These are phyloP conservation scores for Onychorhynchus coronatus DNA, from an alignment of 2,113 vertebrate species.

Conservation along the genomic window DNA sequence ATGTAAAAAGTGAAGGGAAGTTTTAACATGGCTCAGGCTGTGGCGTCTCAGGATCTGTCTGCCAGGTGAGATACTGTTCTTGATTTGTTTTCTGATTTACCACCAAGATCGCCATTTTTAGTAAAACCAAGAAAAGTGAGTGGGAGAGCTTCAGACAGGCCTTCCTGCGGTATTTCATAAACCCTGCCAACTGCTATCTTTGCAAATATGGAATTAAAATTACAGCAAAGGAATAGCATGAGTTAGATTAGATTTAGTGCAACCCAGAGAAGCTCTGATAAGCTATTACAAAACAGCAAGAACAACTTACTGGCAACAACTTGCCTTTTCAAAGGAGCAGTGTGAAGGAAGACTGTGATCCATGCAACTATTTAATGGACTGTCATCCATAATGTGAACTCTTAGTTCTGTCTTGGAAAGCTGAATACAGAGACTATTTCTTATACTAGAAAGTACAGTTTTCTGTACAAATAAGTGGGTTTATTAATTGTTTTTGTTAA, in stretches of 20 bases:
- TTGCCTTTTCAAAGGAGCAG: not conserved
- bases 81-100: not conserved
- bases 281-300: not conserved
- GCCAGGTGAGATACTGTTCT: not conserved
- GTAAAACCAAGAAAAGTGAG: not conserved
- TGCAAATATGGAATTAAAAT: not conserved
- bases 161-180: not conserved
- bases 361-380: not conserved
- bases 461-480: not conserved
- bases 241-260: not conserved
- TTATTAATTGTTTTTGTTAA: not conserved
- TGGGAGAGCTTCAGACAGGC: not conserved
- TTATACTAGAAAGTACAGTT: not conserved
- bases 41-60: not conserved
- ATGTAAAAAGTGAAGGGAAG: not conserved
- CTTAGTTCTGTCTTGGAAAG: not conserved
- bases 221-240: not conserved
- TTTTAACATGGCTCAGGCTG: not conserved
- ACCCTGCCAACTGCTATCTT: not conserved
- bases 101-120: not conserved
- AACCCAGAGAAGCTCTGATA: not conserved
- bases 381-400: fast-evolving
- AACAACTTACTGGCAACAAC: not conserved
- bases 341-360: not conserved
- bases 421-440: not conserved